phyloP scores from a whole-genome alignment of 2,888 invertebrate species.

The Hesperia comma region DNA sequence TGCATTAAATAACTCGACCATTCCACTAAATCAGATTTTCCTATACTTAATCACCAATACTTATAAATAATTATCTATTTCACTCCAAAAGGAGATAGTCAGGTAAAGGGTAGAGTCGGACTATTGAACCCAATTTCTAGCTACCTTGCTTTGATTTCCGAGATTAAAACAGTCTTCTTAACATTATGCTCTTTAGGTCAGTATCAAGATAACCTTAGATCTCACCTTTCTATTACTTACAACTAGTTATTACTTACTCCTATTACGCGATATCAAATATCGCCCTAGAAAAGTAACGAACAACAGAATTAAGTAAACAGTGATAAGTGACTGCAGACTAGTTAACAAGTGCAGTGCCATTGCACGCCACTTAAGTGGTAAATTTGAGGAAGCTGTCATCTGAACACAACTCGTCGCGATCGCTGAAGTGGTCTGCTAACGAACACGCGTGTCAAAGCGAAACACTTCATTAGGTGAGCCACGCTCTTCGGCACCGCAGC shows the following conservation, averaged over 20 bases:
- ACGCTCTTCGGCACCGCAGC: slow-evolving; percentile 56
- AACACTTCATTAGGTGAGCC: slow-evolving; percentile 83
- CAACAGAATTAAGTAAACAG: slow-evolving; percentile 43
- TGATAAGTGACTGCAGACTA: slow-evolving; percentile 64
- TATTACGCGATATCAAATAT: slow-evolving; percentile 36
- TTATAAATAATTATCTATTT: too few relatives aligned
- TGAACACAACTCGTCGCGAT: slow-evolving; percentile 73
- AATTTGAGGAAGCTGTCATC: slow-evolving; percentile 80
- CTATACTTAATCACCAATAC: too few relatives aligned
- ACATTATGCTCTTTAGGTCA: background rate
- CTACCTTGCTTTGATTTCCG: too few relatives aligned
- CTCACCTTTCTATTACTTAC: background rate
- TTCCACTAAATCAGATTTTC: too few relatives aligned
- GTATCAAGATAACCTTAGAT: background rate
- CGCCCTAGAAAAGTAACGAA: slow-evolving; percentile 14
- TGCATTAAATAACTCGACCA: too few relatives aligned
- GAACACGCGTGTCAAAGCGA: slow-evolving; percentile 84
- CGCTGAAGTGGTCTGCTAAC: slow-evolving; percentile 80
- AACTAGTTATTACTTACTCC: background rate
- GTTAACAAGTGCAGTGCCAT: slow-evolving; percentile 69
- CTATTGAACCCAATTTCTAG: too few relatives aligned
- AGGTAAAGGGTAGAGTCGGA: too few relatives aligned
- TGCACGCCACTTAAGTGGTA: slow-evolving; percentile 79
- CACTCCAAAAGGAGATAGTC: too few relatives aligned
- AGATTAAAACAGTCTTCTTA: too few relatives aligned